phyloP scores from a whole-genome alignment of 1,140 invertebrate species.

The Temnothorax longispinosus region DNA sequence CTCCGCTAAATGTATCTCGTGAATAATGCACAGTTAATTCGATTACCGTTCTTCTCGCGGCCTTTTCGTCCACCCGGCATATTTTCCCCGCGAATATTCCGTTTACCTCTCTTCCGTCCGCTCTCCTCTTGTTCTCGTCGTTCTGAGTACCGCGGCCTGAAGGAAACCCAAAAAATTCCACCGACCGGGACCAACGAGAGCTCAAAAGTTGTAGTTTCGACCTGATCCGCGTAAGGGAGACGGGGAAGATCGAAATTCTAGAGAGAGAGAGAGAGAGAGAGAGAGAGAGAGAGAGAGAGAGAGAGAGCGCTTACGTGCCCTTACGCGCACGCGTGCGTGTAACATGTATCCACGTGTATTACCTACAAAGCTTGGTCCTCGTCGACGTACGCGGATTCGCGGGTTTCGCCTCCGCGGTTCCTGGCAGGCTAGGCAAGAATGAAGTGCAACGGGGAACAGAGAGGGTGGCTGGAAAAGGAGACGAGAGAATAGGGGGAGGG shows the following conservation, averaged over 20 bases:
- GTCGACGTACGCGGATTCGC: slow-evolving; percentile 37
- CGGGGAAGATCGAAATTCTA: neutral
- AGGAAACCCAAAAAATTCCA: slow-evolving; percentile 80
- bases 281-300: neutral
- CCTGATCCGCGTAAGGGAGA: slow-evolving; percentile 36
- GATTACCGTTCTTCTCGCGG: slow-evolving; percentile 45
- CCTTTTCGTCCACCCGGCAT: slow-evolving; percentile 61
- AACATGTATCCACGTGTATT: slow-evolving; percentile 13
- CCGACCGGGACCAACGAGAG: slow-evolving; percentile 48
- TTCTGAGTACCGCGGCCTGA: slow-evolving; percentile 6
- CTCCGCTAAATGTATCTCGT: slow-evolving; percentile 51
- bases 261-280: neutral
- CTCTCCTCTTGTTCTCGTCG: slow-evolving; percentile 21
- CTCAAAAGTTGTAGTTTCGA: slow-evolving; percentile 71
- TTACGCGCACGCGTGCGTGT: neutral
- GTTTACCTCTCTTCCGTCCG: neutral
- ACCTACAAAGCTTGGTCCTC: neutral
- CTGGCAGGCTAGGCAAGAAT: slow-evolving; percentile 77
- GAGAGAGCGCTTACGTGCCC: neutral
- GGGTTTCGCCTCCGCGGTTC: slow-evolving; percentile 64
- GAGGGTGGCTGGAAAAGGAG: neutral
- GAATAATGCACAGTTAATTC: slow-evolving; percentile 52
- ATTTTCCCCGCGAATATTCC: slow-evolving; percentile 44
- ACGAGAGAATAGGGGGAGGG: neutral
- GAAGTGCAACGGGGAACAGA: slow-evolving; percentile 62